A percentile compares a stretch with the other conserved stretches of the same genome.
These are phyloP conservation scores for Pyralis farinalis DNA, from an alignment of 2,888 invertebrate species.

Conservation along the genomic window DNA sequence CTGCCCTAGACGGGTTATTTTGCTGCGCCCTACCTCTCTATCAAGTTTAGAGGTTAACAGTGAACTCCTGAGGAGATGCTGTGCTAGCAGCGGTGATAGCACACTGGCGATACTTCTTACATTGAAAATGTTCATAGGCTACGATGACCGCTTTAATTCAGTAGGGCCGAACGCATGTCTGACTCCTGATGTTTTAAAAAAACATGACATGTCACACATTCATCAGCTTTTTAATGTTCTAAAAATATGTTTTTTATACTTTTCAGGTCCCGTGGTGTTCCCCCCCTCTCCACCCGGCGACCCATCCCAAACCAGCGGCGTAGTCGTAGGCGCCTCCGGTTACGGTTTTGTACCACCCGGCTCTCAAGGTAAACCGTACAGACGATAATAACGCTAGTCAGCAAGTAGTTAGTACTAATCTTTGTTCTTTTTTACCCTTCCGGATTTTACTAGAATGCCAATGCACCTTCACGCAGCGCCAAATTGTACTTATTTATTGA, in stretches of 20 bases:
- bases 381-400: slow-evolving; percentile 60
- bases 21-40: no score
- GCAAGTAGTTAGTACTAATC: slow-evolving; percentile 60
- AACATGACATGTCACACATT: no score
- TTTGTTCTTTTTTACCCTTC: slow-evolving; percentile 37
- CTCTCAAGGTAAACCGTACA: slow-evolving; percentile 81
- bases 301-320: slow-evolving; percentile 88
- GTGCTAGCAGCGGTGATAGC: no score
- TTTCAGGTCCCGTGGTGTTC: slow-evolving; percentile 90
- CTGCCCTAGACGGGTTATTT: no score
- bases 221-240: no score
- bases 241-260: slow-evolving; percentile 2
- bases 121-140: no score
- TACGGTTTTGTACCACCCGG: slow-evolving; percentile 92
- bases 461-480: not conserved
- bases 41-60: no score
- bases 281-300: slow-evolving; percentile 85
- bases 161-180: no score
- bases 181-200: no score
- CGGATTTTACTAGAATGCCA: slow-evolving; percentile 5
- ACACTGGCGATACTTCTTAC: no score
- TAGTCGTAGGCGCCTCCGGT: slow-evolving; percentile 91
- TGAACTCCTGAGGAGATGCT: no score
- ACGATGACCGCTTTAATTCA: no score
- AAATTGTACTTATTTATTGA: not conserved